Percentiles rank a stretch among this genome's conserved stretches.
phyloP scores from a whole-genome alignment of 1,140 invertebrate genomes.

The Zaprionus camerounensis region DNA sequence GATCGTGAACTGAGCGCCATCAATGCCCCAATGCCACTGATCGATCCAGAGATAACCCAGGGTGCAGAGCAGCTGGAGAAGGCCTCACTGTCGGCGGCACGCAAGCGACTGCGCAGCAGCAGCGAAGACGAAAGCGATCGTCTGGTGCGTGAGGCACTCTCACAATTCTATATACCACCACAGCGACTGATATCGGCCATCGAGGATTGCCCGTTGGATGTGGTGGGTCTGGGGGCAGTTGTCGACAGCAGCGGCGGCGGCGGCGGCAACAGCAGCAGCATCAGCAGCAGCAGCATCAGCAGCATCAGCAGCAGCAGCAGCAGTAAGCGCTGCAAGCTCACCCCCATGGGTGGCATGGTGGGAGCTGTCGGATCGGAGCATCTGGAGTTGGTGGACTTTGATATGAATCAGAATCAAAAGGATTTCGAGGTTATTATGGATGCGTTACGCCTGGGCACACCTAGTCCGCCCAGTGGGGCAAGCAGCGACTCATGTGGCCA shows the following conservation, averaged over 20 bases:
- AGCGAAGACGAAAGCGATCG: slow-evolving; percentile 87
- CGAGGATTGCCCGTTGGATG: slow-evolving; percentile 85
- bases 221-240: slow-evolving; percentile 58
- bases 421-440: slow-evolving; percentile 85
- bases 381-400: slow-evolving; percentile 83
- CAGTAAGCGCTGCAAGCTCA: slow-evolving; percentile 56
- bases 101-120: slow-evolving; percentile 81
- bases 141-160: slow-evolving; percentile 87
- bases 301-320: slow-evolving; percentile 19
- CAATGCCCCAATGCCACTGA: slow-evolving; percentile 81
- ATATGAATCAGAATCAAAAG: slow-evolving; percentile 84
- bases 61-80: slow-evolving; percentile 83
- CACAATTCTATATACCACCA: slow-evolving; percentile 90
- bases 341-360: background rate
- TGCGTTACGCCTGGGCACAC: slow-evolving; percentile 83
- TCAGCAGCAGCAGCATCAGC: background rate
- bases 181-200: slow-evolving; percentile 88
- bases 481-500: slow-evolving; percentile 87
- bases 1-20: slow-evolving; percentile 83
- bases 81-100: slow-evolving; percentile 68
- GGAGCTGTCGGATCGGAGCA: slow-evolving; percentile 9
- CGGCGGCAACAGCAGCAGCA: background rate
- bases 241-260: slow-evolving; percentile 10
- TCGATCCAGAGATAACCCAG: slow-evolving; percentile 81
- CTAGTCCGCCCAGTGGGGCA: slow-evolving; percentile 81